Evolutionary conservation across 2,797 vertebrate species (phyloP), one percentile per base, ranked within the genome.

Genomic region (Ptychadena robeensis): DNA sequence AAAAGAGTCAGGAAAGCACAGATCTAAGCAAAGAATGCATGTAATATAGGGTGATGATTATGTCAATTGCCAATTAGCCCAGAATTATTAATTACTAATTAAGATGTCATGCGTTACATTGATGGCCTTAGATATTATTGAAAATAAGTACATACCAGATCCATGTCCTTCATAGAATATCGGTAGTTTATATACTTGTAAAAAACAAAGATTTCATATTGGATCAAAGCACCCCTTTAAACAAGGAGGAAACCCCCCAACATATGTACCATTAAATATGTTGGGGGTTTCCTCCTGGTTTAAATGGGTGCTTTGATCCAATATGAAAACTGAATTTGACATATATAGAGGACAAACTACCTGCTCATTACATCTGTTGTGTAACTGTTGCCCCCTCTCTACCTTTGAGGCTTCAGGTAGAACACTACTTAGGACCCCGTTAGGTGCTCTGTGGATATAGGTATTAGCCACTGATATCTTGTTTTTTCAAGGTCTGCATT

Each of bases 11-110:
- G 8, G 12, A 28, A 61, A 61, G 59, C 25, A n/a, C 30, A 31
- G 44, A 11, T n/a, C 67, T 37, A 15, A 34, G 7, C 18, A 68
- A 37, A 34, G 65, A 11, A 68, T 57, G 67, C 34, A 40, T 38
- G 25, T 27, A 69, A 53, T 34, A 79, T 35, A 34, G 35, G 15
- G 40, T 53, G 63, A 67, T 25, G 28, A 12, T 30, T 27, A 48
- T 79, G 40, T 57, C 76, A 68, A 69, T 69, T 37, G 40, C 25
- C 14, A 28, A 59, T 74, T 75, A 59, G 65, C 65, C 40, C 31
- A 66, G 15, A 4, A 37, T 57, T 37, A 22, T 72, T 69, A 28
- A 74, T 75, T 37, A 22, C 80, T 69, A 28, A 74, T 75, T 74
- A 68, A 59, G 61, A 66, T 53, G 25, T 14, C 30, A 37, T 73